These are phyloP conservation scores for Candoia aspera DNA, from an alignment of 2,113 vertebrate species.

Conservation along the genomic window DNA sequence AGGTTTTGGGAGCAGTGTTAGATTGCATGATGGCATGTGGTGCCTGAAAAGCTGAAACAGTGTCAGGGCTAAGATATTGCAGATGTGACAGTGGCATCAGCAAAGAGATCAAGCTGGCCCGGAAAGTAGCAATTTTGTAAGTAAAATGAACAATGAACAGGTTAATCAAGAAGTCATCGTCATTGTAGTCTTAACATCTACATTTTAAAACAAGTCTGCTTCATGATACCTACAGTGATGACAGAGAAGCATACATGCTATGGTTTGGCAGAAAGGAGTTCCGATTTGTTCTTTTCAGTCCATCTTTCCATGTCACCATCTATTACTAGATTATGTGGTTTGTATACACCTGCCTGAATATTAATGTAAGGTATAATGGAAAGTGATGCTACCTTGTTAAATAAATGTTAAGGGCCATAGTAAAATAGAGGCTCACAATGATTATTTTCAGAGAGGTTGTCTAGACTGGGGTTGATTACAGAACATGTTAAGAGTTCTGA, in stretches of 20 bases:
- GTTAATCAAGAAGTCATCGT: not conserved
- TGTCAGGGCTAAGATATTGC: not conserved
- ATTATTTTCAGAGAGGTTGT: slow-evolving; percentile 16
- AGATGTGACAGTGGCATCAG: not conserved
- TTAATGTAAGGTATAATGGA: not conserved
- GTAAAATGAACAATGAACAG: not conserved
- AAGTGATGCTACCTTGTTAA: not conserved
- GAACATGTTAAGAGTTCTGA: not conserved
- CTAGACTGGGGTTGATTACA: not conserved
- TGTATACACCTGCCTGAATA: not conserved
- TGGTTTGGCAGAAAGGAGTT: not conserved
- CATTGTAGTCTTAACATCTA: not conserved
- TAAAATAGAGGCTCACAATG: not conserved
- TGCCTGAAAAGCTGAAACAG: not conserved
- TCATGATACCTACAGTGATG: not conserved
- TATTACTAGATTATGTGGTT: not conserved
- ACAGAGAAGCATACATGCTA: not conserved
- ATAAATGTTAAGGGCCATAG: not conserved
- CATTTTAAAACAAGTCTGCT: not conserved
- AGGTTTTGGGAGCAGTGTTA: not conserved
- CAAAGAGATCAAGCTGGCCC: not conserved
- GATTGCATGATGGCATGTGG: not conserved
- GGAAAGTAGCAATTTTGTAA: not conserved
- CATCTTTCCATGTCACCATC: not conserved
- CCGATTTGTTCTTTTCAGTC: not conserved